Percentiles rank a stretch among this genome's conserved stretches.
phyloP scores from a whole-genome alignment of 2,113 vertebrate species.

The Corythornis vintsioides region DNA sequence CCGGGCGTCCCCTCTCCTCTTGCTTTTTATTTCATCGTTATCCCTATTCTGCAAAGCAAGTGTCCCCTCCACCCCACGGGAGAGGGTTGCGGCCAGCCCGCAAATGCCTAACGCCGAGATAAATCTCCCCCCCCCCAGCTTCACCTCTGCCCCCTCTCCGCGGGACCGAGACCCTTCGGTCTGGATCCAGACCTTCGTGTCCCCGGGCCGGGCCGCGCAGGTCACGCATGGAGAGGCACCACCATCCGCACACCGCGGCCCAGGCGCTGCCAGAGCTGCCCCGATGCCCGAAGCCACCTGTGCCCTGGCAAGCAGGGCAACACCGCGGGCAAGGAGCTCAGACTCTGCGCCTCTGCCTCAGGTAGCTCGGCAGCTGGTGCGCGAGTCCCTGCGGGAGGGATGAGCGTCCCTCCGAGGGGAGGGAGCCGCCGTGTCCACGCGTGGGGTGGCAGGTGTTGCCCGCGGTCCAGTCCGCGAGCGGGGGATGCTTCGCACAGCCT shows the following conservation, averaged over 20 bases:
- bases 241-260: background rate
- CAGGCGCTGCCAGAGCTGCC: background rate
- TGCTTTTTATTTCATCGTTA: background rate
- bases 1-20: background rate
- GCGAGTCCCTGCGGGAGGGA: too few relatives aligned
- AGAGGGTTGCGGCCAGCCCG: background rate
- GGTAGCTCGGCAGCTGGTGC: background rate
- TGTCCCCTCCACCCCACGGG: background rate
- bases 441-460: background rate
- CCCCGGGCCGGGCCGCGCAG: too few relatives aligned
- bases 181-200: background rate
- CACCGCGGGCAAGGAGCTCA: background rate
- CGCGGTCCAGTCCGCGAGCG: fast-evolving
- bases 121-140: background rate
- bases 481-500: background rate
- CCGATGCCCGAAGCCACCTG: background rate
- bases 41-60: background rate
- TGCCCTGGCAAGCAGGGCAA: background rate
- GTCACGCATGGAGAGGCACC: too few relatives aligned
- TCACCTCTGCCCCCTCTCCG: background rate
- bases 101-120: background rate
- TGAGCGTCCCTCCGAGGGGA: background rate
- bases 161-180: background rate
- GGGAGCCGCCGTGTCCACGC: background rate
- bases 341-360: fast-evolving